Base-by-base conservation (phyloP, 2,888 invertebrate species). In the Parnassius mnemosyne region DNA sequence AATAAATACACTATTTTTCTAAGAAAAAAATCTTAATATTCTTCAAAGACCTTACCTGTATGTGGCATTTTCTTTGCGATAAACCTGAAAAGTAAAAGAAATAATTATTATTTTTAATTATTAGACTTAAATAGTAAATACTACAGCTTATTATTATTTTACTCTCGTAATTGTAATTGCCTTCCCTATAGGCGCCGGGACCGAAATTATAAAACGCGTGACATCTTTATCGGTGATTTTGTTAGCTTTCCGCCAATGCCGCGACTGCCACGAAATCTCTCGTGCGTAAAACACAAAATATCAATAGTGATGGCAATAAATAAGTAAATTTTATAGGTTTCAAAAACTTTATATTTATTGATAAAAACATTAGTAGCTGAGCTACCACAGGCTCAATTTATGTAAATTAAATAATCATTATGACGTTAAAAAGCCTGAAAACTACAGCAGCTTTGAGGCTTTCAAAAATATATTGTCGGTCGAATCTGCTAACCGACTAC, bases 151-250 rank as follows among this genome's bases (percentile, higher is more conserved):
- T 25, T 69, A 72, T 69, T 71, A 63, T 68, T 73, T 75, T 78
- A n/a, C 72, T 73, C 72, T 71, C 72, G 68, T 74, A 78, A 77
- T 76, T 65, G 71, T 75, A 79, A 87, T 84, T 76, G 65, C 54
- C 57, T 66, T 63, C 69, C 70, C 72, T 71, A 84, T 81, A 82
- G 69, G 66, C 67, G 71, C 72, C 71, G 63, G 69, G 70, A 68
- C 74, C 71, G 70, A 80, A 84, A 84, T 78, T 81, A 83, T 80
- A 75, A 77, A 75, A 75, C 73, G 71, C 79, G 78, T 85, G 86
- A 87, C 89, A 85, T 86, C 87, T 87, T 84, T 88, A 89, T 88
- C 85, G 85, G 61, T 53, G 67, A 66, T 67, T 71, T 72, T 69
- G 67, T 63, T 60, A 53, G 58, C 50, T 57, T 49, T 53, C 61